Evolutionary conservation across 2,797 vertebrate genomes (phyloP), one percentile per base, ranked within the genome.

Genomic region (Acanthurus tractus): DNA sequence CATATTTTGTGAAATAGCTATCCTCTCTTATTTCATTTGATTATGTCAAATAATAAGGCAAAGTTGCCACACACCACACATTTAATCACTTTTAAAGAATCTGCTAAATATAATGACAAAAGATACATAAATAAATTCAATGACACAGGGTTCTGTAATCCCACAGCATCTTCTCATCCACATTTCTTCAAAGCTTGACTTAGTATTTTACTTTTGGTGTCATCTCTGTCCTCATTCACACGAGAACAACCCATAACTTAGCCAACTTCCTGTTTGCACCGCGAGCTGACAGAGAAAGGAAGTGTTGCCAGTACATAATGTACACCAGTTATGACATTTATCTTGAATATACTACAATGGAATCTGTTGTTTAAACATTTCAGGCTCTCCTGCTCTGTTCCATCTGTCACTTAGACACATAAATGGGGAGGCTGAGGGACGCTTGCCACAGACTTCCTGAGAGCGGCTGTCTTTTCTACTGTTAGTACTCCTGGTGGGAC

Each of bases 291-390:
- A 76, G 55, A 61, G 48, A 69, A 14, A 78, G 85, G 80, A 87
- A 89, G 85, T 56, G 83, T 76, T 69, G 66, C 79, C 58, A 25
- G 64, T 58, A 70, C 78, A 78, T 63, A 83, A 48, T 40, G 70
- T 74, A 83, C 77, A 77, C 78, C 71, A 65, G 71, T 82, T 76
- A 79, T 79, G 79, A 88, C 79, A 89, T 86, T 70, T 58, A 70
- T 88, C 68, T 86, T 79, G 46, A 84, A 86, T 78, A 76, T 65
- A 67, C n/a, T 78, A 86, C 81, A 80, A 25, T 78, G 90, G 88
- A 86, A 91, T 91, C 61, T 79, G 73, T 81, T 88, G 70, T 90
- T 82, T 84, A 86, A 85, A 91, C 88, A 91, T n/a, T 45, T 23
- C 15, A 3, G 46, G n/a, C 70, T 42, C 61, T 78, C 52, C 79